These are phyloP conservation scores for Diarsia dahlii DNA, from an alignment of 2,888 invertebrate genomes.

Conservation along the genomic window DNA sequence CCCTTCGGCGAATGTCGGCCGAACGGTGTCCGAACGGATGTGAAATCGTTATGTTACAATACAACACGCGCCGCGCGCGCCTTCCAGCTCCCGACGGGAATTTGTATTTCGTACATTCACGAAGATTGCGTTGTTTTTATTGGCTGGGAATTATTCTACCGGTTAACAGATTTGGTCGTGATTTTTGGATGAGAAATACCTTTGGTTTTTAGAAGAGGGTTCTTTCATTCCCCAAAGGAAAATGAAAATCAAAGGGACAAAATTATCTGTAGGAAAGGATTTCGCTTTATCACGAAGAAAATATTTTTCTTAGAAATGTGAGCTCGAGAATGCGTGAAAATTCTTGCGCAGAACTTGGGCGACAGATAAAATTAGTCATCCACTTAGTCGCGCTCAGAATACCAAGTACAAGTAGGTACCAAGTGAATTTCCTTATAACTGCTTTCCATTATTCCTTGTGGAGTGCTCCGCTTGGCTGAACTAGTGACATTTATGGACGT, in stretches of 20 bases:
- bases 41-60: slow-evolving; percentile 59
- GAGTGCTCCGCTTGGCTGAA: not conserved
- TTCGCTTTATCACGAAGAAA: not conserved
- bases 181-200: slow-evolving; percentile 12
- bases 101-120: slow-evolving; percentile 45
- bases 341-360: slow-evolving; percentile 13
- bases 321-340: slow-evolving; percentile 1
- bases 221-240: not conserved
- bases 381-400: slow-evolving; percentile 9
- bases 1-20: slow-evolving; percentile 45
- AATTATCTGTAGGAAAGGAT: not conserved
- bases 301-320: not conserved
- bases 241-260: not conserved
- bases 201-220: slow-evolving; percentile 21
- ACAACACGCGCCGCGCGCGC: slow-evolving; percentile 54
- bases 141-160: slow-evolving; percentile 32
- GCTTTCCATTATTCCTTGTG: slow-evolving; percentile 16
- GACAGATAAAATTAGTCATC: slow-evolving; percentile 7
- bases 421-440: slow-evolving; percentile 11
- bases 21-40: slow-evolving; percentile 57
- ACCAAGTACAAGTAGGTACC: not conserved
- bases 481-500: slow-evolving; percentile 5
- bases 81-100: slow-evolving; percentile 48
- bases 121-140: slow-evolving; percentile 52
- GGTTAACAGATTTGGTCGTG: slow-evolving; percentile 28